Percentiles rank a stretch among this genome's conserved stretches.
Conservation (phyloP, 2,113 vertebrate genomes). For the Halcyon malimbica region DNA sequence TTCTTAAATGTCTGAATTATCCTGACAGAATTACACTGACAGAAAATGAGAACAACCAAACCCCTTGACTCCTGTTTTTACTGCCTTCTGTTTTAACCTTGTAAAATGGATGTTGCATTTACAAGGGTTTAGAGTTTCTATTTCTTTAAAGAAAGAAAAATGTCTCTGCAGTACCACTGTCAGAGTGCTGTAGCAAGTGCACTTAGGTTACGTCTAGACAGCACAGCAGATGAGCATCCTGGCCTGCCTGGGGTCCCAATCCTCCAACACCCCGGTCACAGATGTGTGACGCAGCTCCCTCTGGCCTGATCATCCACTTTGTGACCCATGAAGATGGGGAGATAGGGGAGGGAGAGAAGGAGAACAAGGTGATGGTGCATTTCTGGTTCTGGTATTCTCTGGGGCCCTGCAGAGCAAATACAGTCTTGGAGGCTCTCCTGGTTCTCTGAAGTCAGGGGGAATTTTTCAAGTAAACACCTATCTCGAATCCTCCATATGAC, state of each 20-base stretch:
- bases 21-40: neutral
- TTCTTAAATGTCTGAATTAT: neutral
- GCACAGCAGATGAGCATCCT: neutral
- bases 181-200: neutral
- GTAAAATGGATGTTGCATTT: neutral
- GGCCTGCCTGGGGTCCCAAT: neutral
- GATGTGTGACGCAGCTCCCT: neutral
- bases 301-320: neutral
- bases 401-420: neutral
- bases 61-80: neutral
- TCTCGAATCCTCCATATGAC: rapidly evolving
- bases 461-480: neutral
- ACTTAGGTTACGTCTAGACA: neutral
- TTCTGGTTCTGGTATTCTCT: neutral
- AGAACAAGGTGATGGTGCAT: neutral
- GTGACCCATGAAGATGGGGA: neutral
- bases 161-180: neutral
- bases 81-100: neutral
- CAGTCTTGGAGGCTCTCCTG: neutral
- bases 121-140: neutral
- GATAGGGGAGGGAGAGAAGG: neutral
- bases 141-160: constrained; percentile 2
- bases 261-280: neutral
- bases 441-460: neutral
- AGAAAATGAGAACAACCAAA: neutral